Evolutionary conservation across 2,113 vertebrate species (phyloP).

Genomic region (Actenoides hombroni): DNA sequence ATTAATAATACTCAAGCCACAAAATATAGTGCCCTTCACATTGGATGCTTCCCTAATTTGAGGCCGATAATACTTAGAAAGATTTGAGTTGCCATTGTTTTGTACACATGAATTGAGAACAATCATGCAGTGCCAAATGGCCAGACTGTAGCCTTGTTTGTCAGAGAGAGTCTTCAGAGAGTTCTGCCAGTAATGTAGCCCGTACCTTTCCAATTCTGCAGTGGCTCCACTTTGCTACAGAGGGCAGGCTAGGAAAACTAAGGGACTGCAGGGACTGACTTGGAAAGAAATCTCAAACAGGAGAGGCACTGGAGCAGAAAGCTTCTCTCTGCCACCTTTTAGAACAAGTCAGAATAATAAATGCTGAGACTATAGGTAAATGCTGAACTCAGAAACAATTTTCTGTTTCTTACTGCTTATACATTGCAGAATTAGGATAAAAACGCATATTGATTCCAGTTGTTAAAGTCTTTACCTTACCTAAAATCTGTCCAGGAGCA

Average conservation of each 20-base stretch:
- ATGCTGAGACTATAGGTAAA: not conserved
- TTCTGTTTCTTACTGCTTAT: not conserved
- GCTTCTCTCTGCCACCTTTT: not conserved
- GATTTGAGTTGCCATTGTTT: not conserved
- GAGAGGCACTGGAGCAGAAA: not conserved
- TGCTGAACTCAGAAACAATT: not conserved
- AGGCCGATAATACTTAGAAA: not conserved
- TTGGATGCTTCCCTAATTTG: not conserved
- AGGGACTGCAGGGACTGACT: not conserved
- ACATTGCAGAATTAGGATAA: not conserved
- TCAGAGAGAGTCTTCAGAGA: not conserved
- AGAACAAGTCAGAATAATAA: not conserved
- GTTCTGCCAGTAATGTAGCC: not conserved
- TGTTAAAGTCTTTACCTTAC: not conserved
- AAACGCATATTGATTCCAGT: not conserved
- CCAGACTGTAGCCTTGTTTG: not conserved
- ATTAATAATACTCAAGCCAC: not conserved
- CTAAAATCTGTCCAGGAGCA: not conserved
- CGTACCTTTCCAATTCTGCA: not conserved
- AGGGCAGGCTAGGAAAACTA: not conserved
- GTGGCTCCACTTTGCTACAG: not conserved
- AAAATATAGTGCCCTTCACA: not conserved
- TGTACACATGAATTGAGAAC: not conserved
- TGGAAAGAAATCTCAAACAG: not conserved
- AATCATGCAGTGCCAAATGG: not conserved